Evolutionary conservation across 2,113 vertebrate species (phyloP).

Genomic region (Gallinago jamesoni): DNA sequence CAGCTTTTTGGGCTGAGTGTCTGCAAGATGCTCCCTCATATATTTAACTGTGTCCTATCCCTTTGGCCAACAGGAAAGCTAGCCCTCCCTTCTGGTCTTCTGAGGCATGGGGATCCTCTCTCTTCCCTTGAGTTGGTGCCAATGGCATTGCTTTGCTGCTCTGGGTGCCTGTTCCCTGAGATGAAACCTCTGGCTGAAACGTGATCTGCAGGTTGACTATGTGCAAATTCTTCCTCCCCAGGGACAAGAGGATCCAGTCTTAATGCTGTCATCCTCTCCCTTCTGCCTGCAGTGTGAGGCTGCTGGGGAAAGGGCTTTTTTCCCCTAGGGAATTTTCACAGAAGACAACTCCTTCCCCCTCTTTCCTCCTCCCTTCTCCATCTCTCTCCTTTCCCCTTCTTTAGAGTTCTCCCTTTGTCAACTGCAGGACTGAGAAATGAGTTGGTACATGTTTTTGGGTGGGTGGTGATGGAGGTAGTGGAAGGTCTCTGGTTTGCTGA

Average conservation of each 20-base stretch:
- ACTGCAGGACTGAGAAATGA: neutral
- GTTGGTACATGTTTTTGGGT: neutral
- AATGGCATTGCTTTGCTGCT: neutral
- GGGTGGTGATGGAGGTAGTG: neutral
- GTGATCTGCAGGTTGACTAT: neutral
- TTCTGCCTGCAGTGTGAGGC: neutral
- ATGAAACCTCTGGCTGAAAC: neutral
- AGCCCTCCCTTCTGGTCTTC: neutral
- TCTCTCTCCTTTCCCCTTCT: neutral
- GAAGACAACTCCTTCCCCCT: neutral
- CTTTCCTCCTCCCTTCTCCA: neutral
- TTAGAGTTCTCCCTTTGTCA: neutral
- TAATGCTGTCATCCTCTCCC: neutral
- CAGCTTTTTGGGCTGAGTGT: neutral
- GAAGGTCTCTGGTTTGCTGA: neutral
- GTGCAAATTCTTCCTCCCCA: neutral
- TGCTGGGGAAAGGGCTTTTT: neutral
- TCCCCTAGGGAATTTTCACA: neutral
- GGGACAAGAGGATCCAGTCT: neutral
- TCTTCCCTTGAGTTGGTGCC: neutral
- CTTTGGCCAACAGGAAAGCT: neutral
- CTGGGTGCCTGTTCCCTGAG: neutral
- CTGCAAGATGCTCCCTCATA: neutral
- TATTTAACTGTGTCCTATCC: neutral
- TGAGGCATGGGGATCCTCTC: neutral